These are phyloP conservation scores for Ascaphus truei DNA, from an alignment of 2,113 vertebrate species.

Conservation along the genomic window DNA sequence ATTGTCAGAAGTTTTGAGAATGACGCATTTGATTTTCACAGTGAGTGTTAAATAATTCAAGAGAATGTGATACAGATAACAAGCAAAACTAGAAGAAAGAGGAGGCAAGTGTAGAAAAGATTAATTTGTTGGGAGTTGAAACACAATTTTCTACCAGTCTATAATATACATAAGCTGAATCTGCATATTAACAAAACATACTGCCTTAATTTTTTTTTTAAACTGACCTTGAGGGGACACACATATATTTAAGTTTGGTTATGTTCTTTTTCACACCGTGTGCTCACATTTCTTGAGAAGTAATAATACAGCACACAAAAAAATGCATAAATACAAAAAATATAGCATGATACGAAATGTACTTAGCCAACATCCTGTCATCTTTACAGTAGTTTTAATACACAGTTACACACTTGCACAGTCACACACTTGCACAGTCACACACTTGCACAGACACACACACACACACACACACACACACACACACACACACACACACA, in stretches of 20 bases:
- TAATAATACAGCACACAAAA: background rate
- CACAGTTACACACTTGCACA: too few species aligned
- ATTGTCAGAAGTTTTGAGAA: constrained; percentile 32
- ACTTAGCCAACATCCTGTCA: background rate
- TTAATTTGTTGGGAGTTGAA: constrained; percentile 15
- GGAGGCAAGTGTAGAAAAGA: background rate
- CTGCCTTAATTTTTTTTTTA: constrained; percentile 11
- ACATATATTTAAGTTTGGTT: constrained; percentile 6
- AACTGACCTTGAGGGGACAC: constrained; percentile 21
- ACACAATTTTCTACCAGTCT: constrained; percentile 17
- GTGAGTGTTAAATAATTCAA: constrained; percentile 28
- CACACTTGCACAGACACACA: too few species aligned
- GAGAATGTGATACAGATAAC: constrained; percentile 23
- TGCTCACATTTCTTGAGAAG: constrained; percentile 5
- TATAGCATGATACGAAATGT: too few species aligned
- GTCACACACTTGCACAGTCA: too few species aligned
- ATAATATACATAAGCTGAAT: background rate
- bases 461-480: too few species aligned
- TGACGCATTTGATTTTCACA: constrained; percentile 19
- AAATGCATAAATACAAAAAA: background rate
- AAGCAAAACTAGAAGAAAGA: constrained; percentile 22
- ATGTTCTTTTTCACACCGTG: constrained; percentile 19
- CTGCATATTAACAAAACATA: constrained; percentile 20
- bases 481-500: too few species aligned
- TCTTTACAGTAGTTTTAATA: background rate